Evolutionary conservation across 1,140 invertebrate genomes (phyloP).

Genomic region (Lepidotrigona ventralis): DNA sequence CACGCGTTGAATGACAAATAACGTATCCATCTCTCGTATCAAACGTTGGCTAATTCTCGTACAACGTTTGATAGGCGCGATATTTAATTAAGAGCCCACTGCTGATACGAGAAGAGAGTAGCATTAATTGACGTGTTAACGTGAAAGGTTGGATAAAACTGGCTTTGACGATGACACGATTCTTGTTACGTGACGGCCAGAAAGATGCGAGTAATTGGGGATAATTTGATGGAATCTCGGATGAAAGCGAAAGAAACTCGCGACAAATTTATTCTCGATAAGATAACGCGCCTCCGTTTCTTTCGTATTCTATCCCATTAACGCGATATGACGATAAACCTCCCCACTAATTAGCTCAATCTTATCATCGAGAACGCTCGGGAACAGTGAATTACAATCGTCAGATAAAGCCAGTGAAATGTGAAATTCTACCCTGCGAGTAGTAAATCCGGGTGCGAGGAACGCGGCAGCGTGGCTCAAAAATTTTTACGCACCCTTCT

Average conservation of each 20-base stretch:
- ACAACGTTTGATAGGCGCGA: slow-evolving; percentile 31
- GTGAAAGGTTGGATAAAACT: neutral
- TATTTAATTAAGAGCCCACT: neutral
- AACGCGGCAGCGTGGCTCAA: neutral
- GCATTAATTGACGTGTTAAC: slow-evolving; percentile 51
- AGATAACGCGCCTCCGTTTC: slow-evolving; percentile 27
- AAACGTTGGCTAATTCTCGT: neutral
- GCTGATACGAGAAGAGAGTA: too few species aligned
- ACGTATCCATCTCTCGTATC: neutral
- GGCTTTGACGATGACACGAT: neutral
- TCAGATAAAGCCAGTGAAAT: neutral
- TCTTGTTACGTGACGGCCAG: neutral
- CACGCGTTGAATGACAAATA: neutral
- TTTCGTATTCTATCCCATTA: neutral
- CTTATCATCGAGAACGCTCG: slow-evolving; percentile 7
- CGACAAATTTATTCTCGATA: slow-evolving; percentile 33
- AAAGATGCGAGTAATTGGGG: slow-evolving; percentile 9
- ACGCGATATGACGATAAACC: slow-evolving; percentile 12
- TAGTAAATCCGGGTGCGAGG: neutral
- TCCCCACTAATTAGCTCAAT: slow-evolving; percentile 16
- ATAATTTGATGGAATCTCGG: slow-evolving; percentile 24
- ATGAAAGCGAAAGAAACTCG: neutral
- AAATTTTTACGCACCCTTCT: neutral
- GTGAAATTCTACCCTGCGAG: neutral
- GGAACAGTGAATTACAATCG: slow-evolving; percentile 5